Conservation (phyloP, 2,797 vertebrate genomes). For the Falco rusticolus region DNA sequence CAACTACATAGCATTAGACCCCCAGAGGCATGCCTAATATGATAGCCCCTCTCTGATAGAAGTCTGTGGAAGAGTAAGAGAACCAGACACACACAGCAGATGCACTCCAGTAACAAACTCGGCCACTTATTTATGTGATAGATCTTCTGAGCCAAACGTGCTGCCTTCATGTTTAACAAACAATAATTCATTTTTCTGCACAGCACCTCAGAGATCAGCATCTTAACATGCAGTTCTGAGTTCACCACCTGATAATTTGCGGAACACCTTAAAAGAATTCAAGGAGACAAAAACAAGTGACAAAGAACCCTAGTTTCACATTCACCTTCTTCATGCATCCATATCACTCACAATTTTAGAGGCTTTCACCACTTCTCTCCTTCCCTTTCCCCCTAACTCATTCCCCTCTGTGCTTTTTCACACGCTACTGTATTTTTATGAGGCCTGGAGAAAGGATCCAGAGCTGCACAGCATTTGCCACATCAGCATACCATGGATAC, state of each 20-base stretch:
- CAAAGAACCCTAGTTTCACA: background rate
- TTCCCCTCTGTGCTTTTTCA: background rate
- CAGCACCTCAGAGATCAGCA: background rate
- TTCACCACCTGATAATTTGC: background rate
- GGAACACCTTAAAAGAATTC: background rate
- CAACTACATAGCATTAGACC: background rate
- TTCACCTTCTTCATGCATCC: background rate
- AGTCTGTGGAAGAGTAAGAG: background rate
- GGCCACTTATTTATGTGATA: background rate
- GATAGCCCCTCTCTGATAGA: background rate
- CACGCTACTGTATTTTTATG: background rate
- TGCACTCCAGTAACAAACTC: background rate
- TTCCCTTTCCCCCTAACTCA: background rate
- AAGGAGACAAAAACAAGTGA: background rate
- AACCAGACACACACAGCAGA: background rate
- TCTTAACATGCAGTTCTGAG: background rate
- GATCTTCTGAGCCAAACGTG: background rate
- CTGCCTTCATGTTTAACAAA: background rate
- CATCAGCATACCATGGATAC: background rate
- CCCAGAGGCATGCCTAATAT: background rate
- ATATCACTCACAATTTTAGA: background rate
- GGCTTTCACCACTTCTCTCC: background rate
- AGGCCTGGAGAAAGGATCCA: background rate
- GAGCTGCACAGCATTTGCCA: background rate
- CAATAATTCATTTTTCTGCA: background rate